These are phyloP conservation scores for Xylota sylvarum DNA, from an alignment of 2,888 invertebrate genomes.

Conservation along the genomic window DNA sequence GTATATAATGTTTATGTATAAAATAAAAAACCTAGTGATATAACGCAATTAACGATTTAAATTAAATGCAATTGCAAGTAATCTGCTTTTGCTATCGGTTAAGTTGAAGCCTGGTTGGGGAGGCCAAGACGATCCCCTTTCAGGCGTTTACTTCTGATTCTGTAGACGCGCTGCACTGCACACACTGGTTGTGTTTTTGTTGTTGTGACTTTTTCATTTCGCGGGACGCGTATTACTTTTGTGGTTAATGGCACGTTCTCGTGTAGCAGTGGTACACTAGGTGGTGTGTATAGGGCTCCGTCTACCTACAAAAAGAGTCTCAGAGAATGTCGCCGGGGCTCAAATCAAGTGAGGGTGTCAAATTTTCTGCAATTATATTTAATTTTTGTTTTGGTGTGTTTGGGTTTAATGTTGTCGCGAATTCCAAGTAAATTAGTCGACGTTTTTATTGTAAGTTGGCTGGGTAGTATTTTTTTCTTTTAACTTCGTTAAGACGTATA, in stretches of 20 bases:
- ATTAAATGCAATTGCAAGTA: conserved; percentile 70
- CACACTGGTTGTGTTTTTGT: conserved; percentile 26
- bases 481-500: too few species aligned
- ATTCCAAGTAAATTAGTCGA: conserved; percentile 53
- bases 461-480: too few species aligned
- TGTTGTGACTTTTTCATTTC: conserved; percentile 19
- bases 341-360: conserved; percentile 62
- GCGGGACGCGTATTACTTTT: conserved; percentile 52
- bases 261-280: conserved; percentile 28
- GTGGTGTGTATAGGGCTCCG: conserved; percentile 9
- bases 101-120: conserved; percentile 29
- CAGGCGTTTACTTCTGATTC: conserved; percentile 6
- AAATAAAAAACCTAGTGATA: conserved; percentile 39
- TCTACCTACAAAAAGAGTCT: neutral
- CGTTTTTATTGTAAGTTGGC: neutral
- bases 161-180: conserved; percentile 37
- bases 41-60: conserved; percentile 74
- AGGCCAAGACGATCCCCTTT: conserved; percentile 42
- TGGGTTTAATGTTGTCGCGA: conserved; percentile 40
- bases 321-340: conserved; percentile 11
- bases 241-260: conserved; percentile 69
- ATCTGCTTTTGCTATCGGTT: conserved; percentile 61
- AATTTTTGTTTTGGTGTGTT: conserved; percentile 6
- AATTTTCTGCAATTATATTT: conserved; percentile 40
- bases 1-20: neutral